phyloP scores from a whole-genome alignment of 2,888 invertebrate species.

The Phytoseiulus persimilis region DNA sequence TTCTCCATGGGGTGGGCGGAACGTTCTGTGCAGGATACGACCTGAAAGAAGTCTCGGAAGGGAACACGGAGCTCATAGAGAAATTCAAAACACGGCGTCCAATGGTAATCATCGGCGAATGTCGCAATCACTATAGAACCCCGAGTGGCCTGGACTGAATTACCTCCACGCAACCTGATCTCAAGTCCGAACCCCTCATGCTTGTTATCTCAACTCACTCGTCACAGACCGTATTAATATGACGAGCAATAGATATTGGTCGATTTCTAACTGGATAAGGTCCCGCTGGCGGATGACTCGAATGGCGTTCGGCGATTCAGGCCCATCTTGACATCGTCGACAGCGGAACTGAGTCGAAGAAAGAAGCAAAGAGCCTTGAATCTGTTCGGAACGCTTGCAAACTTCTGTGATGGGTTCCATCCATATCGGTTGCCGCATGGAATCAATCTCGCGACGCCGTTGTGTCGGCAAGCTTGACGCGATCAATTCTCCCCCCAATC shows the following conservation, averaged over 20 bases:
- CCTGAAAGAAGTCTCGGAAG: slow-evolving; percentile 60
- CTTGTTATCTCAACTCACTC: no score
- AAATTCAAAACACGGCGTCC: slow-evolving; percentile 50
- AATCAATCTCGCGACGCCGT: neutral
- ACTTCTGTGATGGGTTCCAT: neutral
- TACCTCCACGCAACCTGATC: no score
- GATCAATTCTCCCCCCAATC: no score
- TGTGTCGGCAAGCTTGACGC: neutral
- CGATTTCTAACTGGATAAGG: no score
- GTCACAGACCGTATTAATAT: no score
- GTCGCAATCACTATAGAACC: neutral
- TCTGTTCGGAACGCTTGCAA: neutral
- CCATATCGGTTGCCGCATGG: neutral
- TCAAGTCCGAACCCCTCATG: no score
- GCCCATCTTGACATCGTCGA: no score
- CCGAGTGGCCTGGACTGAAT: no score
- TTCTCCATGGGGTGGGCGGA: slow-evolving; percentile 79
- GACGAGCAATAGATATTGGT: no score
- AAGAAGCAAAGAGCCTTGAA: neutral
- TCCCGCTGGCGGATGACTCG: no score
- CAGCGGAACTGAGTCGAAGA: neutral
- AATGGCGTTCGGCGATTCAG: no score
- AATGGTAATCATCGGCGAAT: slow-evolving; percentile 51
- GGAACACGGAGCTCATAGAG: slow-evolving; percentile 41
- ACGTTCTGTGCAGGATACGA: slow-evolving; percentile 89